Conservation (phyloP, 64 coral and sea anemone species). For the Stichodactyla mertensii region DNA sequence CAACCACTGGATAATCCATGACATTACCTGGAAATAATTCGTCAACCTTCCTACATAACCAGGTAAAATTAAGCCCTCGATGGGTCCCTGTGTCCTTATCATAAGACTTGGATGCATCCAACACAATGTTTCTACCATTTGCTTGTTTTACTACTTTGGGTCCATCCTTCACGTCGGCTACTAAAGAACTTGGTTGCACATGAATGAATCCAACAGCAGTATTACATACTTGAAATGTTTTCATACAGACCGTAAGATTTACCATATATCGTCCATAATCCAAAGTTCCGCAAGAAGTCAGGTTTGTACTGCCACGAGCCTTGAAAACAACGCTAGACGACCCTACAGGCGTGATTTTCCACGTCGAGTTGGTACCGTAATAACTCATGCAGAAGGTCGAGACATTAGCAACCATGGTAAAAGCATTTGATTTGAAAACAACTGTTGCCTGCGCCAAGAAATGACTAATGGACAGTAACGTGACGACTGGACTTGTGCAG, state of each 20-base stretch:
- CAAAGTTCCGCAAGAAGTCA: neutral
- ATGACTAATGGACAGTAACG: neutral
- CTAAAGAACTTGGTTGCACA: neutral
- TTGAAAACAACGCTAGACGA: neutral
- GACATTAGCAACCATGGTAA: neutral
- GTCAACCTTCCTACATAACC: constrained; percentile 12
- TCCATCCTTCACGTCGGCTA: constrained; percentile 35
- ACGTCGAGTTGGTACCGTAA: neutral
- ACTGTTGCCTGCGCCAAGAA: neutral
- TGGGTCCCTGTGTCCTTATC: constrained; percentile 5
- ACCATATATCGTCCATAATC: constrained; percentile 31
- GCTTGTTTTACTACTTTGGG: constrained; percentile 1
- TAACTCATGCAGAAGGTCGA: neutral
- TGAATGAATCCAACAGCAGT: constrained; percentile 19
- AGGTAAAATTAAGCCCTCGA: constrained; percentile 22
- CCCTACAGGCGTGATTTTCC: neutral
- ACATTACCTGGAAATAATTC: constrained; percentile 3
- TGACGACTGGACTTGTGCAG: constrained; percentile 1
- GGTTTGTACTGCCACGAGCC: neutral
- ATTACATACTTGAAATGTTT: constrained; percentile 7
- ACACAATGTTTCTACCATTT: constrained; percentile 14
- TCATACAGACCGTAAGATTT: constrained; percentile 10
- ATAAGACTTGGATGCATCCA: constrained; percentile 38
- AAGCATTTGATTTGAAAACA: neutral
- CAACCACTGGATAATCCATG: neutral